Evolutionary conservation across 2,113 vertebrate species (phyloP), one percentile per base, ranked within the genome.

Genomic region (Stictonetta naevosa): DNA sequence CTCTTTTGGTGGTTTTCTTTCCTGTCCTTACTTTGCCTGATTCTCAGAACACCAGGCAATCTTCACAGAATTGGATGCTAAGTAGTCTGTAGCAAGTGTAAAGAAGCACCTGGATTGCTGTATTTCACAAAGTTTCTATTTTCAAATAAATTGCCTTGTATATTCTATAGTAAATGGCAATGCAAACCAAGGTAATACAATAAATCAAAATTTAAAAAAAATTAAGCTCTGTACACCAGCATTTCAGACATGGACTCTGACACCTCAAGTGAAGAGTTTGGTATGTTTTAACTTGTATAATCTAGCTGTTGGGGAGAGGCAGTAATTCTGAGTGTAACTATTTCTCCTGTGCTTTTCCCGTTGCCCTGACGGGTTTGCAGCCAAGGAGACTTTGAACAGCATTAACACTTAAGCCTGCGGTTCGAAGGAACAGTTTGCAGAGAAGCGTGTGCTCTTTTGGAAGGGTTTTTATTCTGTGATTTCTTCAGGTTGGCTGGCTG

Each of bases 1-100:
- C 76, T 88, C 76, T 79, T 86, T 68, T 66, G 58, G 95, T 96
- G 93, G 94, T 95, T 96, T 96, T 94, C 93, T 78, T 96, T 97
- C 92, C 83, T 2, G 4, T 96, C 73, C 86, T 84, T 86, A 56
- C 58, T 93, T 69, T 92, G 88, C 40, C 60, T 10, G 66, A 83
- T 96, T 96, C 93, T 95, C 77, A 95, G 96, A 97, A 96, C 77
- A 92, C 34, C 83, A 88, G 80, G 88, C 90, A 92, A 55, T 89
- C 83, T 96, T 94, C 88, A 88, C 67, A 92, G 92, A 95, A 97
- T 76, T 90, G 94, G 90, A 86, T 88, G 83, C 88, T 89, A 53
- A 90, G 64, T 11, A 93, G 80, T 64, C 50, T 91, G 40, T 59
- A 92, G 69, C 73, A 89, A 64, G 23, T 75, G n/a, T 40, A 68